Percentiles rank a stretch among this genome's conserved stretches.
Conservation (phyloP, 2,113 vertebrate genomes). For the Penelope pileata region DNA sequence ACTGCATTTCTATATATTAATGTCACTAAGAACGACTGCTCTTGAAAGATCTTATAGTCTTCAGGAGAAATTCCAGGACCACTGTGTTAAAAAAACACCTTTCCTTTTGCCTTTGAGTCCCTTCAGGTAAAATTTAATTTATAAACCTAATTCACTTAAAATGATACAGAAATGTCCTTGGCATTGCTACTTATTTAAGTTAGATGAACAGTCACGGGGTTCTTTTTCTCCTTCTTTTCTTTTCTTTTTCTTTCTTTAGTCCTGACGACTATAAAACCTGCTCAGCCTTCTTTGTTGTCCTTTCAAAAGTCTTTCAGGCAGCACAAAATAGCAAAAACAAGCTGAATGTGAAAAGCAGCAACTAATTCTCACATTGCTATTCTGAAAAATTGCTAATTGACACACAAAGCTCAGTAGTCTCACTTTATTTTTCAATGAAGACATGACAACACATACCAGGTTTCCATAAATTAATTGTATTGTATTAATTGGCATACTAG, state of each 20-base stretch:
- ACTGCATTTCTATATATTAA: background rate
- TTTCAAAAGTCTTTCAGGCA: background rate
- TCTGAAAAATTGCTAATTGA: constrained; percentile 37
- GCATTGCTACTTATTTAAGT: background rate
- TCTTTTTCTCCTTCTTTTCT: background rate
- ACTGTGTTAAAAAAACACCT: background rate
- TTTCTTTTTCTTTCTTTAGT: background rate
- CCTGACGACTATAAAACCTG: background rate
- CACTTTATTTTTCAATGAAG: background rate
- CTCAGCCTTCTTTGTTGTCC: background rate
- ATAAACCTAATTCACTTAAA: background rate
- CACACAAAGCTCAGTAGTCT: background rate
- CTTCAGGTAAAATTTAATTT: background rate
- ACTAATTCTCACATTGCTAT: background rate
- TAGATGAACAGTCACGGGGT: background rate
- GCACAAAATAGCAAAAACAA: background rate
- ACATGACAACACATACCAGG: background rate
- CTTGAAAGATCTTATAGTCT: background rate
- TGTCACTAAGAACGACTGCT: background rate
- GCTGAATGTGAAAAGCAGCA: background rate
- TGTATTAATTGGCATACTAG: background rate
- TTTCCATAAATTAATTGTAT: background rate
- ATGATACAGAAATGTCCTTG: background rate
- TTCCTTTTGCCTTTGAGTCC: rapidly evolving
- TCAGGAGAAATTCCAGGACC: background rate